Base-by-base conservation (phyloP, 2,888 invertebrate species). In the Lycophotia porphyrea region DNA sequence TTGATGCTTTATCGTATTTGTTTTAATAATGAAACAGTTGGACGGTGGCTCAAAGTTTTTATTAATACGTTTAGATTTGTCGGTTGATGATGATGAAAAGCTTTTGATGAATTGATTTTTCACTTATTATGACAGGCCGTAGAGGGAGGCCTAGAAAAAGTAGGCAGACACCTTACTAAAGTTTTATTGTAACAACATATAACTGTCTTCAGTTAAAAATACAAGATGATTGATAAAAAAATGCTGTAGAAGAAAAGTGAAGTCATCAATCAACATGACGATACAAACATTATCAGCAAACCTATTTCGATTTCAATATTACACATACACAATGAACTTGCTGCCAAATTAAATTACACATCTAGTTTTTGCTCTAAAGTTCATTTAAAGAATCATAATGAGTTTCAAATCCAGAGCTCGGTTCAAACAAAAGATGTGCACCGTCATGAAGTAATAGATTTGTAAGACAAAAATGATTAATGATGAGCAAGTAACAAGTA, bases 401-500 rank as follows among this genome's bases (percentile, higher is more conserved):
- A 76, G 74, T 81, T 76, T 80, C 42, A 72, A 82, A 82, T 84
- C 5, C 55, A 77, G 55, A 73, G 39, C 73, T 71, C 47, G 58
- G 42, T 27, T 36, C 74, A 36, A 81, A 84, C 84, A 85, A 84
- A 80, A 85, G 80, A 74, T 47, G 55, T 75, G 64, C 60, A 74
- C 79, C 73, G 76, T 61, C 75, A 52, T 74, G 70, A 82, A 81
- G 78, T 87, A 87, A 85, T 85, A 87, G 85, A 86, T 88, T 88
- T 82, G 88, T 86, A 81, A 86, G 76, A 80, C 76, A 55, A 74
- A 74, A 65, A 82, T 88, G 88, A 88, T 88, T 86, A 76, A 88
- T 88, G 87, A 84, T 81, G 66, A 58, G 34, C 68, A 72, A 66
- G 84, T 74, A 80, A 78, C 78, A 73, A 85, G 84, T 88, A 83